These are phyloP conservation scores for Drosophila dunni DNA, from an alignment of 1,140 invertebrate species.

Conservation along the genomic window DNA sequence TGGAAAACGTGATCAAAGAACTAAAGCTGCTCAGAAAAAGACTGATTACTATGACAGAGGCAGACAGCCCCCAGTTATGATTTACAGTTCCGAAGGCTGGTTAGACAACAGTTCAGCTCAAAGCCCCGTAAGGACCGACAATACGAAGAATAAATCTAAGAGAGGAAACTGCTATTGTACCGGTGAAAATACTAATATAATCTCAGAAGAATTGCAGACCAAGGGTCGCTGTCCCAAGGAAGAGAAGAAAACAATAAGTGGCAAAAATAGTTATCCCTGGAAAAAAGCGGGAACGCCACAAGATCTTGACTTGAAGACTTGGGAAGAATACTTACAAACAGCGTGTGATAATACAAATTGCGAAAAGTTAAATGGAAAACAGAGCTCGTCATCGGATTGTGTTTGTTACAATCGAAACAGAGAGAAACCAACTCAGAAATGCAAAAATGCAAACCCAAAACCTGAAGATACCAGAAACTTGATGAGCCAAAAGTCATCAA, in stretches of 20 bases:
- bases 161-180: too few relatives aligned
- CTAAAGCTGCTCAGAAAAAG: neutral
- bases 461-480: too few relatives aligned
- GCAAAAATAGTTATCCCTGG: neutral
- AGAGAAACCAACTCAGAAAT: neutral
- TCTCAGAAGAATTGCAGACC: too few relatives aligned
- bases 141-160: too few relatives aligned
- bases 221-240: neutral
- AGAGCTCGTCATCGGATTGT: too few relatives aligned
- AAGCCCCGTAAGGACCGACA: too few relatives aligned
- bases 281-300: neutral
- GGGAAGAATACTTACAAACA: neutral
- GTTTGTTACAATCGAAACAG: neutral
- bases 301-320: neutral
- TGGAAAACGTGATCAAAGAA: neutral
- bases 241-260: neutral
- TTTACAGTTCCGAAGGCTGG: too few relatives aligned
- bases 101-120: too few relatives aligned
- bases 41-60: neutral
- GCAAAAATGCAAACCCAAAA: neutral
- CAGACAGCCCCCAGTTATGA: too few relatives aligned
- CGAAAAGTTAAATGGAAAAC: neutral
- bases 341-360: neutral
- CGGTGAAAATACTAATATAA: too few relatives aligned
- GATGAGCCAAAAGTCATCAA: neutral